Evolutionary conservation across 2,888 invertebrate species (phyloP), one percentile per base, ranked within the genome.

Genomic region (Anoplius nigerrimus): DNA sequence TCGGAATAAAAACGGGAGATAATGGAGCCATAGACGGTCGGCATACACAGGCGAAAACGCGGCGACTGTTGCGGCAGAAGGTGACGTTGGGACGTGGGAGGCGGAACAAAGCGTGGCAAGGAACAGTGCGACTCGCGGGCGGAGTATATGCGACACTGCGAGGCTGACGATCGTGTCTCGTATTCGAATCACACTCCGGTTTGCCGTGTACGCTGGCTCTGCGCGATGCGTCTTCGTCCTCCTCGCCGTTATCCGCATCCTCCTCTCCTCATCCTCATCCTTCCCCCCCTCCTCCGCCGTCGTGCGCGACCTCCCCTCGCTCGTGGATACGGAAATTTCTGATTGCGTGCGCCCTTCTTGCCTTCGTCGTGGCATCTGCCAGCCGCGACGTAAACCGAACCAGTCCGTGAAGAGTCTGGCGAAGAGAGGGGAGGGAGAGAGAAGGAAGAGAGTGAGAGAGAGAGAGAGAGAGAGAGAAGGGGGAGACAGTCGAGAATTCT

Each of bases 171-270:
- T 62, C 69, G 63, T n/a, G n/a, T 56, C 52, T 71, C 65, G 58
- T 63, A 75, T 78, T 76, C 73, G 66, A 69, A 68, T 72, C 76
- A 72, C 71, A 74, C 67, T 57, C 69, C n/a, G 69, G 66, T 63
- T 70, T 64, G 71, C 67, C 67, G 78, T 69, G 69, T 75, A 72
- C 74, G 66, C 66, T 72, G 67, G 34, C 66, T 75, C 72, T 75
- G 75, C 52, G 55, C 73, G 67, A 62, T 66, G 21, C 71, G 67
- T 66, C 69, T 57, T 66, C 66, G 57, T 57, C 21, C 62, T 68
- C 54, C 54, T 71, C 34, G 34, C 34, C 34, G 34, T 34, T 34
- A 2, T 34, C 66, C 59, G 24, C 67, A 45, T 59, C 53, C 63
- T 27, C 53, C 46, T 62, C 58, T 51, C 56, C 63, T 69, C 62